phyloP scores from a whole-genome alignment of 64 coral and sea anemone species.

The Platygyra sinensis region DNA sequence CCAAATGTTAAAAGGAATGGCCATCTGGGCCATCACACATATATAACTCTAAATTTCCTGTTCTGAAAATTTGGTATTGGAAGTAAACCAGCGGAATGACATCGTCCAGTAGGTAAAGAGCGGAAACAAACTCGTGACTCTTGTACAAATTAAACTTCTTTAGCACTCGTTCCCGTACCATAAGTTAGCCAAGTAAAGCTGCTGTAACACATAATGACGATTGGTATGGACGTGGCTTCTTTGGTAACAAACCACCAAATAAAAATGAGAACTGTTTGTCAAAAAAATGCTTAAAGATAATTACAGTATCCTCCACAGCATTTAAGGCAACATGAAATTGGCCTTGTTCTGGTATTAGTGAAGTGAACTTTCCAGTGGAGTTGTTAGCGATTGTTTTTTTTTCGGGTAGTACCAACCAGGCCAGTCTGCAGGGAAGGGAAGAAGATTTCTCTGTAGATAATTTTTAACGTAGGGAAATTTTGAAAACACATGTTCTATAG shows the following conservation, averaged over 20 bases:
- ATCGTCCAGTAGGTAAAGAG: conserved; percentile 58
- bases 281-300: conserved; percentile 50
- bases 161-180: conserved; percentile 32
- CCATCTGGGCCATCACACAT: conserved; percentile 15
- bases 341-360: no score
- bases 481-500: not conserved
- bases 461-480: conserved; percentile 21
- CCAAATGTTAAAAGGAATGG: conserved; percentile 40
- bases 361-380: not conserved
- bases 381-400: conserved; percentile 25
- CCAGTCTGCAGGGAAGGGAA: conserved; percentile 46
- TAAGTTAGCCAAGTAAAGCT: conserved; percentile 30
- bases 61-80: conserved; percentile 37
- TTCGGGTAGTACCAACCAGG: conserved; percentile 32
- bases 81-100: conserved; percentile 33
- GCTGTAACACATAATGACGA: conserved; percentile 12
- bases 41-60: conserved; percentile 29
- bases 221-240: conserved; percentile 35
- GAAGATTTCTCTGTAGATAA: not conserved
- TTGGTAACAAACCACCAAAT: conserved; percentile 48
- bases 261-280: conserved; percentile 7
- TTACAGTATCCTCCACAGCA: not conserved
- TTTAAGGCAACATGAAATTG: no score
- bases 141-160: conserved; percentile 47
- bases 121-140: conserved; percentile 23